Base-by-base conservation (phyloP, 2,888 invertebrate species). In the Ennomos fuscantarius region DNA sequence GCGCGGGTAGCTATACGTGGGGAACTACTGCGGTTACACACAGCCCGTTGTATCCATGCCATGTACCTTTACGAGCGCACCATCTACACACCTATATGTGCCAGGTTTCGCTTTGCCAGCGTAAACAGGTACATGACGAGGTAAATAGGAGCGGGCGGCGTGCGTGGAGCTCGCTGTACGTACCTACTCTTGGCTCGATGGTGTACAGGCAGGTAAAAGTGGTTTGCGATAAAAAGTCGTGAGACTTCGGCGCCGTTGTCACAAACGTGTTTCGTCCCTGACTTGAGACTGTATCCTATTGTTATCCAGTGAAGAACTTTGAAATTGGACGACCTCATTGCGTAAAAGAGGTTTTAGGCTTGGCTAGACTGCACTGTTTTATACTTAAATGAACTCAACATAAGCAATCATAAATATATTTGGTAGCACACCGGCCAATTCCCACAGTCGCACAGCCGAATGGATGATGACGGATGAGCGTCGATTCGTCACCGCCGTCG, bases 21-120 rank as follows among this genome's bases (percentile, higher is more conserved):
- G 44, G 49, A 60, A 61, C 59, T 62, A 65, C 56, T 63, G 65
- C 63, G 66, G 66, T 64, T 64, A 64, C 66, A 66, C 66, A 61
- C 62, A 60, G 61, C 50, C 50, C 66, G 66, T 56, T 58, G 55
- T 53, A 55, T 61, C 64, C 58, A 56, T 55, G 58, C 64, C 58
- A 60, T 63, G 58, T 66, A 60, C 61, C 56, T 59, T 53, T 62
- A 60, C 60, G 60, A 60, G 60, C 60, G 63, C 59, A 62, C 50
- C 62, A 63, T 56, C 57, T 62, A 63, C 62, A 53, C 55, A 56
- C 13, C 33, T 32, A 46, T 36, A 63, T 62, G 58, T 64, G 58
- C 57, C 36, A 53, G 63, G 66, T 62, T 62, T 63, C 66, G 66
- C 63, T 66, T 55, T 63, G 62, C 55, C 63, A 66, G 60, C 62